Percentiles rank a stretch among this genome's conserved stretches.
Conservation (phyloP, 2,797 vertebrate species). For the Manis crassicaudata region DNA sequence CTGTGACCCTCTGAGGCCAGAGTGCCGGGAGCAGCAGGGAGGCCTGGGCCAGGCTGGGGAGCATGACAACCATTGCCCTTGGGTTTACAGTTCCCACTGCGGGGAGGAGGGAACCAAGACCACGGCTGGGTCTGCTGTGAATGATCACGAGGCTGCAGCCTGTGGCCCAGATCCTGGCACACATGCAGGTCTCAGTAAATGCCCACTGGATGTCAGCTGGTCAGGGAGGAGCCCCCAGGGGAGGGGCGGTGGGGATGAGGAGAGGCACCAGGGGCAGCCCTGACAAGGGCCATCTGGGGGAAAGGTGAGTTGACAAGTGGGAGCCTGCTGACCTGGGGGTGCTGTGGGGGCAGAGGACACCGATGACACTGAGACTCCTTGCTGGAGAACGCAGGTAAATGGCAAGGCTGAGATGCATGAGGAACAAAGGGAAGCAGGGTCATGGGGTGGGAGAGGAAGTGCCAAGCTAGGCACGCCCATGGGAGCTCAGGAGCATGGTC, state of each 20-base stretch:
- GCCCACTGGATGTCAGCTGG: background rate
- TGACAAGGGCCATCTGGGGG: background rate
- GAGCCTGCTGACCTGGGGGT: background rate
- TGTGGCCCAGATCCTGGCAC: background rate
- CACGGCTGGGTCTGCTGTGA: fast-evolving
- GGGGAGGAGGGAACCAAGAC: background rate
- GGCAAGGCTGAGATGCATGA: background rate
- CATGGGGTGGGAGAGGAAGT: fast-evolving
- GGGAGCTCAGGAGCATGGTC: background rate
- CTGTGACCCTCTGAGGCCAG: background rate
- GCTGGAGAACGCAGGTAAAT: background rate
- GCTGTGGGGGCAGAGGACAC: background rate
- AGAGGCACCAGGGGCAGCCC: background rate
- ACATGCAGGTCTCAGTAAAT: background rate
- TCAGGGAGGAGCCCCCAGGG: no score
- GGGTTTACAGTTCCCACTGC: background rate
- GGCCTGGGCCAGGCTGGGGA: fast-evolving
- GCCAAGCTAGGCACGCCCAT: fast-evolving
- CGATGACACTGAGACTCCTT: fast-evolving
- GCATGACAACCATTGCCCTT: fast-evolving
- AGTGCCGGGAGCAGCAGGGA: fast-evolving
- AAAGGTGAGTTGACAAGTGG: background rate
- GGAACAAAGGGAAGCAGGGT: background rate
- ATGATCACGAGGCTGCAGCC: fast-evolving
- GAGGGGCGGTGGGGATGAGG: background rate